These are phyloP conservation scores for Macroglossus sobrinus DNA, from an alignment of 2,113 vertebrate genomes.

Conservation along the genomic window DNA sequence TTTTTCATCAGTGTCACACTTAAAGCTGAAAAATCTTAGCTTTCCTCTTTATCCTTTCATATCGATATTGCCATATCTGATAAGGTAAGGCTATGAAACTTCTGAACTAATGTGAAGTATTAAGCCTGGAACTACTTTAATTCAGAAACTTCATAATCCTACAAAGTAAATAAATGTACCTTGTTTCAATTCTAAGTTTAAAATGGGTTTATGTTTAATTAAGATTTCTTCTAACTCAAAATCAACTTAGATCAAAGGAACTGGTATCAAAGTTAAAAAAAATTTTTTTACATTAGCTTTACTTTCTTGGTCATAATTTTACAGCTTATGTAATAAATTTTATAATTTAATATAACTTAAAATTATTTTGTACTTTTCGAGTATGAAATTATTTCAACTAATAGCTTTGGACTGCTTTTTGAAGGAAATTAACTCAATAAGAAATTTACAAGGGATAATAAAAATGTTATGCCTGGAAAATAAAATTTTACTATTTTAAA, in stretches of 20 bases:
- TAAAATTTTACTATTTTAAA: background rate
- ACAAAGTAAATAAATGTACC: background rate
- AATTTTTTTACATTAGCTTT: background rate
- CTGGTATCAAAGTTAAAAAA: background rate
- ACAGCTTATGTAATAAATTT: background rate
- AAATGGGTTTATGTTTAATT: background rate
- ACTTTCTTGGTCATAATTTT: background rate
- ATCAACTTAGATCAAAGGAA: conserved; percentile 1
- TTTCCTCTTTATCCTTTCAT: background rate
- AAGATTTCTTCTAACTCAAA: background rate
- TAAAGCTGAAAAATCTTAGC: background rate
- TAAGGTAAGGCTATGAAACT: background rate
- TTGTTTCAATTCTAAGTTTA: conserved; percentile 28
- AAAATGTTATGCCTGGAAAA: background rate
- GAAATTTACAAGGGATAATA: background rate
- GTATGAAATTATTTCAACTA: background rate
- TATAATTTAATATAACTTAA: background rate
- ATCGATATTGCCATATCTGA: background rate
- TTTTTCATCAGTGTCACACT: background rate
- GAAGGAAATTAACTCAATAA: background rate
- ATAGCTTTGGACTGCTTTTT: background rate
- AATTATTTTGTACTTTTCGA: conserved; percentile 24
- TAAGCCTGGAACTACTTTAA: background rate
- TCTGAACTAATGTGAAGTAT: background rate
- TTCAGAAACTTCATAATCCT: background rate